phyloP scores from a whole-genome alignment of 2,113 vertebrate genomes.

The Amphiprion percula region DNA sequence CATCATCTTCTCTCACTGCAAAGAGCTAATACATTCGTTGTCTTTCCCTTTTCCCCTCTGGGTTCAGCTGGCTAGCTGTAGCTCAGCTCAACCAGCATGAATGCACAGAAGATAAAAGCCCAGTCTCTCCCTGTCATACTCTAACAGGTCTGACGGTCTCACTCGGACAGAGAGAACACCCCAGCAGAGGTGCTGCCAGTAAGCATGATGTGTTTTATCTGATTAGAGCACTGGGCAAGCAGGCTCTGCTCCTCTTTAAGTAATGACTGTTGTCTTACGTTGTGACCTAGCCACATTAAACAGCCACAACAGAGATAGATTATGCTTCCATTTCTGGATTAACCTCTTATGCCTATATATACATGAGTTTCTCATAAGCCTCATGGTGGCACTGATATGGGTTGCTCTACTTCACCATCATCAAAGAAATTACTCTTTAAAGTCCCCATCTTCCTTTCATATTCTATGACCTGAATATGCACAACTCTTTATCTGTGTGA shows the following conservation, averaged over 20 bases:
- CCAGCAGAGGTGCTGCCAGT: conserved; percentile 52
- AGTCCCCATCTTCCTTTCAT: conserved; percentile 1
- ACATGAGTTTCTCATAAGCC: conserved; percentile 2
- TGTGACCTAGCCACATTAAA: conserved; percentile 35
- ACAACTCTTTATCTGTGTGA: background rate
- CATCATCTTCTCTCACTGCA: conserved; percentile 21
- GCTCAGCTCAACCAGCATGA: conserved; percentile 40
- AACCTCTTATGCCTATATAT: conserved; percentile 36
- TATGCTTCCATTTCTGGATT: conserved; percentile 41
- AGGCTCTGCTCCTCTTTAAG: conserved; percentile 44
- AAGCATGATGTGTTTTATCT: conserved; percentile 67
- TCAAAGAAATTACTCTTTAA: conserved; percentile 1
- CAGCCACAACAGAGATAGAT: conserved; percentile 51
- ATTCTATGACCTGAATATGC: conserved; percentile 19
- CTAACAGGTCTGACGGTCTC: conserved; percentile 58
- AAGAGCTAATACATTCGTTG: conserved; percentile 43
- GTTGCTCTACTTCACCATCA: background rate
- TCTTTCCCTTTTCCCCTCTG: conserved; percentile 20
- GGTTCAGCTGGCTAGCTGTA: conserved; percentile 33
- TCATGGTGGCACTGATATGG: conserved; percentile 5
- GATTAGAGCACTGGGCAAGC: conserved; percentile 59
- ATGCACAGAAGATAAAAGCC: conserved; percentile 54
- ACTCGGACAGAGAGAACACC: conserved; percentile 48
- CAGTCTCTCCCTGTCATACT: conserved; percentile 44
- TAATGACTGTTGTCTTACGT: conserved; percentile 53